phyloP scores from a whole-genome alignment of 2,113 vertebrate species.

The Phyllostomus hastatus region DNA sequence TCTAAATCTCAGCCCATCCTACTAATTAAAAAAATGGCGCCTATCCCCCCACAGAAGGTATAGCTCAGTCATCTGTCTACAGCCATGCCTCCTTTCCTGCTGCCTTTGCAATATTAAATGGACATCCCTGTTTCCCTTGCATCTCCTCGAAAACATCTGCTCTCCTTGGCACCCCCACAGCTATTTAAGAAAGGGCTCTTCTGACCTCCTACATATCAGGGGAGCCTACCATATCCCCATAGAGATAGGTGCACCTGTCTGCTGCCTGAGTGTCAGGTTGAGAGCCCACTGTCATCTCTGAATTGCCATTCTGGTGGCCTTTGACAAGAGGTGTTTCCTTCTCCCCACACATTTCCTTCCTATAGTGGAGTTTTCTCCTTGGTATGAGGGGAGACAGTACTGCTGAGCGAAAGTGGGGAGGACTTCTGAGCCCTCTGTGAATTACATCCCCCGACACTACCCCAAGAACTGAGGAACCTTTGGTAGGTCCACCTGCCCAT shows the following conservation, averaged over 20 bases:
- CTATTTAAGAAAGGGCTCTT: neutral
- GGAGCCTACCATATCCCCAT: neutral
- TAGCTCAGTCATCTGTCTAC: neutral
- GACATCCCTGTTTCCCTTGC: neutral
- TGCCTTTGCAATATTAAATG: neutral
- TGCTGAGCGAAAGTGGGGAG: neutral
- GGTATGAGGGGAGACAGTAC: neutral
- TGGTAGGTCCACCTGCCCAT: neutral
- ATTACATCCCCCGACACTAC: neutral
- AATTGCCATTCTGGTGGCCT: neutral
- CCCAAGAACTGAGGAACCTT: neutral
- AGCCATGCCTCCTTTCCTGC: neutral
- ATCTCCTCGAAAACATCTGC: neutral
- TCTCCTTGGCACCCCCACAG: neutral
- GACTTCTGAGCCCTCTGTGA: neutral
- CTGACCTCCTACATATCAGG: neutral
- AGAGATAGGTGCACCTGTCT: neutral
- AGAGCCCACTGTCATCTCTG: neutral
- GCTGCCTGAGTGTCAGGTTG: neutral
- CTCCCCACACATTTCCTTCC: neutral
- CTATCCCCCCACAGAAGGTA: neutral
- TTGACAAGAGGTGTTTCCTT: neutral
- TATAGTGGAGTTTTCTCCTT: neutral
- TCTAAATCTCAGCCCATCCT: neutral
- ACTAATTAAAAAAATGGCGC: neutral